Percentiles rank a stretch among this genome's conserved stretches.
phyloP scores from a whole-genome alignment of 2,113 vertebrate genomes.

The Erpornis zantholeuca region DNA sequence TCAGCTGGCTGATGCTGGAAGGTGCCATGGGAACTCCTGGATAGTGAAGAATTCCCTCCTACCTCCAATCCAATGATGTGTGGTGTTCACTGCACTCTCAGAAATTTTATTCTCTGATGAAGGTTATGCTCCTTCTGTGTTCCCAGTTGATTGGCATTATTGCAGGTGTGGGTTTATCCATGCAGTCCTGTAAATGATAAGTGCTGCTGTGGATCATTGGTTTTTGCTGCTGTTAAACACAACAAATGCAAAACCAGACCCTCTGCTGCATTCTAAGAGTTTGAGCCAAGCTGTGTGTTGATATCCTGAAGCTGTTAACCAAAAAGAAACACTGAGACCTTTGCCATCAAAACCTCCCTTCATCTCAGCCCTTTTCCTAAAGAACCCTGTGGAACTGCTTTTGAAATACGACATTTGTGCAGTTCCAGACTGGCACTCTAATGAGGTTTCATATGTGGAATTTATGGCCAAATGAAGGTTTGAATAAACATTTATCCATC shows the following conservation, averaged over 20 bases:
- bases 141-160: neutral
- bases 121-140: neutral
- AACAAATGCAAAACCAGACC: neutral
- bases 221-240: neutral
- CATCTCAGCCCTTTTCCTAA: neutral
- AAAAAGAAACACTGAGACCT: neutral
- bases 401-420: neutral
- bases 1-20: neutral
- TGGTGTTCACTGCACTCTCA: neutral
- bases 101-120: fast-evolving
- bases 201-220: neutral
- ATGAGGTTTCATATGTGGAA: neutral
- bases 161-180: neutral
- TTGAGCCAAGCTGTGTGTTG: neutral
- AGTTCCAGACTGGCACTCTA: neutral
- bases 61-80: fast-evolving
- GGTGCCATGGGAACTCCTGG: neutral
- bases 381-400: neutral
- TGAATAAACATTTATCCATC: neutral
- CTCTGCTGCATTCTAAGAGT: neutral
- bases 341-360: neutral
- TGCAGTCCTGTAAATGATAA: neutral
- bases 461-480: neutral
- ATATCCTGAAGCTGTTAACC: neutral
- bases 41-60: neutral